These are phyloP conservation scores for Toxotes jaculatrix DNA, from an alignment of 2,113 vertebrate species.

Conservation along the genomic window DNA sequence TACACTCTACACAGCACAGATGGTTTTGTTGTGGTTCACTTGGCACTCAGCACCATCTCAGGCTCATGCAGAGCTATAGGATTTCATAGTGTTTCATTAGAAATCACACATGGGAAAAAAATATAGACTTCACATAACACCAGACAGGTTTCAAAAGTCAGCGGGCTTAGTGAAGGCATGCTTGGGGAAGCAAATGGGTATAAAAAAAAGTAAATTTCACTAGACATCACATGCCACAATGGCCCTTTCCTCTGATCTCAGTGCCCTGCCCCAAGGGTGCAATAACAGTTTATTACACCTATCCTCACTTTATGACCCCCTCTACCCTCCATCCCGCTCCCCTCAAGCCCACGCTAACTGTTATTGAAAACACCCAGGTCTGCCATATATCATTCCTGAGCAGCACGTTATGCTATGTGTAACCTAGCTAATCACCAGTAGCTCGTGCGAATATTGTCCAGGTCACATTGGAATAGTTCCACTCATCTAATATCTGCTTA, in stretches of 20 bases:
- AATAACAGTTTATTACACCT: slow-evolving; percentile 87
- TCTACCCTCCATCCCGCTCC: slow-evolving; percentile 54
- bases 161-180: slow-evolving; percentile 38
- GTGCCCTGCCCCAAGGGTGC: slow-evolving; percentile 78
- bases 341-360: slow-evolving; percentile 80
- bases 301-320: slow-evolving; percentile 81
- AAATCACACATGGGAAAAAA: slow-evolving; percentile 26
- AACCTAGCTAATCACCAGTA: slow-evolving; percentile 71
- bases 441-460: slow-evolving; percentile 48
- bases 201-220: slow-evolving; percentile 68
- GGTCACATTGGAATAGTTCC: slow-evolving; percentile 63
- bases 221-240: slow-evolving; percentile 71
- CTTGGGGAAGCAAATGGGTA: slow-evolving; percentile 55
- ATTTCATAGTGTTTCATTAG: slow-evolving; percentile 55
- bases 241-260: slow-evolving; percentile 77
- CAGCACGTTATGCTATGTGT: slow-evolving; percentile 70
- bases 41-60: slow-evolving; percentile 57
- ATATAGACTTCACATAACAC: background rate
- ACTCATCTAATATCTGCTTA: slow-evolving; percentile 72
- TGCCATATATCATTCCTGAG: slow-evolving; percentile 82
- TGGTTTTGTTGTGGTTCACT: slow-evolving; percentile 74
- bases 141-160: slow-evolving; percentile 39
- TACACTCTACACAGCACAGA: slow-evolving; percentile 60
- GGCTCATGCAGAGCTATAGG: slow-evolving; percentile 44
- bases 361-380: slow-evolving; percentile 84